Percentiles rank a stretch among this genome's conserved stretches.
These are phyloP conservation scores for Hyles lineata DNA, from an alignment of 2,888 invertebrate species.

Conservation along the genomic window DNA sequence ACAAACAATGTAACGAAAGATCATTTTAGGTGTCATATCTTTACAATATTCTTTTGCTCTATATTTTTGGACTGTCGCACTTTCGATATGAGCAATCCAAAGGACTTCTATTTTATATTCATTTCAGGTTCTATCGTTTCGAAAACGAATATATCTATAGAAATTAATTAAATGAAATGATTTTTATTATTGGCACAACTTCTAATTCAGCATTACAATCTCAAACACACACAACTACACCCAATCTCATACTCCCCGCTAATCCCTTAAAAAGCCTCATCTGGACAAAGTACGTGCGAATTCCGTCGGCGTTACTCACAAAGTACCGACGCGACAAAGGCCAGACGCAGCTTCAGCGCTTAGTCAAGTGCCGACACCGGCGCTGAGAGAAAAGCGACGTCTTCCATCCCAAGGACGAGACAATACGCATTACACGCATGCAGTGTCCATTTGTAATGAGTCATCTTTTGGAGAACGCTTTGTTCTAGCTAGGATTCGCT, in stretches of 20 bases:
- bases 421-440: background rate
- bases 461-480: background rate
- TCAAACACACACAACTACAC: background rate
- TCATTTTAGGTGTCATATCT: too few species aligned
- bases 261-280: background rate
- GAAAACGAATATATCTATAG: background rate
- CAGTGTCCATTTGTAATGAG: background rate
- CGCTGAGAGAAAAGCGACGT: background rate
- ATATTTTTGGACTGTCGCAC: too few species aligned
- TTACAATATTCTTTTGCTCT: too few species aligned
- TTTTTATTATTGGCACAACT: too few species aligned
- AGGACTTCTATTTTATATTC: too few species aligned
- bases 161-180: too few species aligned
- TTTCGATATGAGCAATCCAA: too few species aligned
- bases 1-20: too few species aligned
- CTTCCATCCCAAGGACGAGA: background rate
- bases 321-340: constrained; percentile 1
- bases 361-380: constrained; percentile 3
- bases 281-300: background rate
- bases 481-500: background rate
- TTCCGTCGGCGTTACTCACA: constrained; percentile 25
- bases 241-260: background rate
- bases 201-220: background rate
- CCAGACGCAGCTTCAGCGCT: background rate
- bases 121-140: too few species aligned